Conservation (phyloP, 2,888 invertebrate genomes). For the Gymnoscelis rufifasciata region DNA sequence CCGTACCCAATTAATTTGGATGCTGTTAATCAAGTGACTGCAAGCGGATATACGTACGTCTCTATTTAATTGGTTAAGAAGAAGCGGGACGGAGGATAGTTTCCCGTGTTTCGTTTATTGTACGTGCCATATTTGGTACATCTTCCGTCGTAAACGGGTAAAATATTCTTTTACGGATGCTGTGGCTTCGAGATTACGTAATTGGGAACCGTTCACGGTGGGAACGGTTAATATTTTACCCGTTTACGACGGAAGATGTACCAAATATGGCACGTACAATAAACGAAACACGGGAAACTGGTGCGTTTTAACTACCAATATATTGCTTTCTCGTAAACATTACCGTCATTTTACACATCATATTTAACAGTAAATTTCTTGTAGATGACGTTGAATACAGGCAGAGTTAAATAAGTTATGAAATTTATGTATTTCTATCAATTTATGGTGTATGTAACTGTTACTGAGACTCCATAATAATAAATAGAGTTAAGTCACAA, state of each 20-base stretch:
- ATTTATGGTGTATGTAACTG: too few relatives aligned
- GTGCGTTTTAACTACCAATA: not conserved
- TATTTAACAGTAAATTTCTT: too few relatives aligned
- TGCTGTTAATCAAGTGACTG: constrained; percentile 35
- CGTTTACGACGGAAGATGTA: constrained; percentile 27
- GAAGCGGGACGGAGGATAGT: constrained; percentile 7
- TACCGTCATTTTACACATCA: not conserved
- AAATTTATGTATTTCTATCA: not conserved
- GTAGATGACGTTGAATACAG: too few relatives aligned
- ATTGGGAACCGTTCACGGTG: constrained; percentile 6
- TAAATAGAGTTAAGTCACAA: not conserved
- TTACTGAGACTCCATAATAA: not conserved
- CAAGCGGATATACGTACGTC: constrained; percentile 10
- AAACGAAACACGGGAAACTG: constrained; percentile 15
- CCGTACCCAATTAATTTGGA: constrained; percentile 35
- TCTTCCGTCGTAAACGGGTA: constrained; percentile 28
- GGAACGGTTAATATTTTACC: constrained; percentile 21
- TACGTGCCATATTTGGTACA: constrained; percentile 19
- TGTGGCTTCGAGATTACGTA: constrained; percentile 26
- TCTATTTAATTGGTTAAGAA: constrained; percentile 5
- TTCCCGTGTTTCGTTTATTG: constrained; percentile 18
- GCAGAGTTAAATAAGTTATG: not conserved
- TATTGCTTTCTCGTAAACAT: constrained; percentile 1
- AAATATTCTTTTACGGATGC: constrained; percentile 26
- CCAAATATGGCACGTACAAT: constrained; percentile 20